A percentile compares a stretch with the other conserved stretches of the same genome.
These are phyloP conservation scores for Melipona beecheii DNA, from an alignment of 2,888 invertebrate genomes.

Conservation along the genomic window DNA sequence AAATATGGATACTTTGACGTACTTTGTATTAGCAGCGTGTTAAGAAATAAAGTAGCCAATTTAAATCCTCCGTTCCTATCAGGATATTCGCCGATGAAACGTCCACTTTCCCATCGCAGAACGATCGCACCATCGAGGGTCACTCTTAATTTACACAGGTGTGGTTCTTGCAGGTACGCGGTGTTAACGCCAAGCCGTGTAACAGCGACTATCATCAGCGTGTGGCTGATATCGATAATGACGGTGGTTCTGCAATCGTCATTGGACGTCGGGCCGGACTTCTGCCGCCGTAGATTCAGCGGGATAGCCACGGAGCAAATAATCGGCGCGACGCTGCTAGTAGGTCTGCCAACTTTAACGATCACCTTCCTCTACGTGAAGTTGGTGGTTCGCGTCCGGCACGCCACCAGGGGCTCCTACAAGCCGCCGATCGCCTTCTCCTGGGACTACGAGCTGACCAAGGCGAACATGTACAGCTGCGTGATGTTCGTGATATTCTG, in stretches of 20 bases:
- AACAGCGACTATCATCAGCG: constrained; percentile 85
- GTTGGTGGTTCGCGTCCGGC: constrained; percentile 85
- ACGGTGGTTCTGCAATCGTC: constrained; percentile 88
- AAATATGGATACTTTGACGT: background rate
- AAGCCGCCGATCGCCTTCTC: constrained; percentile 87
- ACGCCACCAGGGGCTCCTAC: constrained; percentile 86
- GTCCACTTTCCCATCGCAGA: no score
- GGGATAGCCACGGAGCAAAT: constrained; percentile 87
- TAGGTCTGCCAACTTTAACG: constrained; percentile 86
- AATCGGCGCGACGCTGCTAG: constrained; percentile 86
- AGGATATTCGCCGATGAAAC: background rate
- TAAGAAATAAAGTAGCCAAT: no score
- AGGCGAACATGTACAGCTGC: constrained; percentile 88
- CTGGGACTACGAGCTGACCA: constrained; percentile 87
- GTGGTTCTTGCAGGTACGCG: constrained; percentile 80
- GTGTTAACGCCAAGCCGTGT: constrained; percentile 85
- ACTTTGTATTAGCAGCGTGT: background rate
- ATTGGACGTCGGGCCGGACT: constrained; percentile 88
- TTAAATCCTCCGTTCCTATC: background rate
- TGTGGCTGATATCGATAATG: constrained; percentile 86
- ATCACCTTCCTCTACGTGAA: constrained; percentile 86
- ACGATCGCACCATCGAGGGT: background rate
- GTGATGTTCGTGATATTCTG: constrained; percentile 87
- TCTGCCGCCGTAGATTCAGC: constrained; percentile 86
- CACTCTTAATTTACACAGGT: background rate